phyloP scores from a whole-genome alignment of 92 coral and sea anemone genomes.

The Porites evermanni region DNA sequence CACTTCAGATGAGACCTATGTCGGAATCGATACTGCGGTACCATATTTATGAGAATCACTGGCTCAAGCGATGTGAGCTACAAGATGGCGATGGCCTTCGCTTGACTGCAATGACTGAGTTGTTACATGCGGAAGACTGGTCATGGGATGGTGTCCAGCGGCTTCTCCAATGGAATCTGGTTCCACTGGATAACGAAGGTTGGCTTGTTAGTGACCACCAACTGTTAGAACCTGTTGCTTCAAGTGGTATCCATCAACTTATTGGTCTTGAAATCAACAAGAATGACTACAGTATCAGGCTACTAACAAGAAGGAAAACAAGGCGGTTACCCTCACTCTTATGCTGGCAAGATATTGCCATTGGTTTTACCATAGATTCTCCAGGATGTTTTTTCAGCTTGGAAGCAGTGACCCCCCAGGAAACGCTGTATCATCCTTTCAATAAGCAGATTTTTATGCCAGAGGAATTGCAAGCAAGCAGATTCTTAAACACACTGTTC shows the following conservation, averaged over 20 bases:
- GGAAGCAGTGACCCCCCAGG: constrained; percentile 40
- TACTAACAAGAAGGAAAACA: constrained; percentile 1
- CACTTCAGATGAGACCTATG: constrained; percentile 39
- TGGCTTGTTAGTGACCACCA: constrained; percentile 21
- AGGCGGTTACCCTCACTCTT: constrained; percentile 27
- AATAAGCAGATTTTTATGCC: constrained; percentile 32
- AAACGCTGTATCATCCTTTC: constrained; percentile 47
- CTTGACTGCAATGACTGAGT: constrained; percentile 51
- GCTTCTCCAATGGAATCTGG: constrained; percentile 30
- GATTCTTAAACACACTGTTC: constrained; percentile 36
- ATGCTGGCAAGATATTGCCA: constrained; percentile 60
- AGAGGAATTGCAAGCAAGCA: constrained; percentile 39
- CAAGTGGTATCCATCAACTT: constrained; percentile 48
- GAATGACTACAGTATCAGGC: constrained; percentile 18
- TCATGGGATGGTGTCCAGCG: constrained; percentile 51
- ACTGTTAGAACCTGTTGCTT: constrained; percentile 33
- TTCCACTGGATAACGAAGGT: constrained; percentile 40
- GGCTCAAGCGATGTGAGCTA: constrained; percentile 40
- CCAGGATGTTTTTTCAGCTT: constrained; percentile 50
- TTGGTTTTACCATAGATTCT: constrained; percentile 24
- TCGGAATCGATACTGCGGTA: constrained; percentile 42
- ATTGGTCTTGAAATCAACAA: constrained; percentile 49
- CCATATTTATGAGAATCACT: constrained; percentile 45
- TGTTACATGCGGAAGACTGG: constrained; percentile 37
- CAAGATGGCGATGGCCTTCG: constrained; percentile 42